Percentiles rank a stretch among this genome's conserved stretches.
phyloP scores from a whole-genome alignment of 2,888 invertebrate species.

The Alviniconcha strummeri region DNA sequence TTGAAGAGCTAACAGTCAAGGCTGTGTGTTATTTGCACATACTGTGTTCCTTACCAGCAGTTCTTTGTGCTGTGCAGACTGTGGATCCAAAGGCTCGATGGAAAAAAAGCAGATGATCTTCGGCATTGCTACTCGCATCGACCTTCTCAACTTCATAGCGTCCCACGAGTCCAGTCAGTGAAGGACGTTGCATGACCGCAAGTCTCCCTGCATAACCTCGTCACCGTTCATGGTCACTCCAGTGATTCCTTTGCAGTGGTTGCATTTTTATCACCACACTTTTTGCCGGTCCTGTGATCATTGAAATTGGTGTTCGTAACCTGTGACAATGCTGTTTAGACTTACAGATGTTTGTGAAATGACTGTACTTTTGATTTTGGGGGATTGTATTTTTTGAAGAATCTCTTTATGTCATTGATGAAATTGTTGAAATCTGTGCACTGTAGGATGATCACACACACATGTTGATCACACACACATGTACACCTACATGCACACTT shows the following conservation, averaged over 20 bases:
- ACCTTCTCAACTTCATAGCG: slow-evolving; percentile 81
- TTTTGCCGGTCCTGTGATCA: background rate
- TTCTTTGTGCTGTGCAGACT: slow-evolving; percentile 52
- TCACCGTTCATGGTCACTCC: too few relatives aligned
- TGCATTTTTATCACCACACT: background rate
- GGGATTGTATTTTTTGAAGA: background rate
- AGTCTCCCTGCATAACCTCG: too few relatives aligned
- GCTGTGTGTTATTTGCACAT: background rate
- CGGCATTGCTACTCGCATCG: slow-evolving; percentile 83
- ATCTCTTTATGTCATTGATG: background rate
- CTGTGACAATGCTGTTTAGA: background rate
- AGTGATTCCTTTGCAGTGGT: background rate
- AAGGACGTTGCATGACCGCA: background rate
- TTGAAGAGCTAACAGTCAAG: too few relatives aligned
- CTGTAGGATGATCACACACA: background rate
- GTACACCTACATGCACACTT: background rate
- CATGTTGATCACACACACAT: background rate
- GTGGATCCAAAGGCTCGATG: slow-evolving; percentile 57
- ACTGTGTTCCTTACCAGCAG: background rate
- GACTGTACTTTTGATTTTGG: background rate
- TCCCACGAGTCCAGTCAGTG: slow-evolving; percentile 33
- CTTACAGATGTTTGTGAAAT: background rate
- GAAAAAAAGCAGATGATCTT: slow-evolving; percentile 77
- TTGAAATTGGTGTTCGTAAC: background rate
- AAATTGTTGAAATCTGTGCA: background rate